A percentile compares a stretch with the other conserved stretches of the same genome.
phyloP scores from a whole-genome alignment of 2,888 invertebrate genomes.

The Acanthoscelides obtectus region DNA sequence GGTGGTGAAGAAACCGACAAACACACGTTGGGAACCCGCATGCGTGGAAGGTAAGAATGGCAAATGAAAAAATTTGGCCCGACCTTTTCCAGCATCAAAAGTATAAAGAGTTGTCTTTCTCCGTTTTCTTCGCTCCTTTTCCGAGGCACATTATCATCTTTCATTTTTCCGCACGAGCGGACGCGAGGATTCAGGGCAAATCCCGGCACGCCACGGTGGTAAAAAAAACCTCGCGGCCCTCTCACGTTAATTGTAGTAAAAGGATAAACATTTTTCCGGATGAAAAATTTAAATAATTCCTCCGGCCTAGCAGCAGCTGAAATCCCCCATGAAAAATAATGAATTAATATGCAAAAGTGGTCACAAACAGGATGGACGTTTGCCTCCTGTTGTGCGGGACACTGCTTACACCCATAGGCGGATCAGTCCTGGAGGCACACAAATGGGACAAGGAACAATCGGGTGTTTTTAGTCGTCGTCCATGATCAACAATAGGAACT shows the following conservation, averaged over 20 bases:
- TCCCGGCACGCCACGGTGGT: not conserved
- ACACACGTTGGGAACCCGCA: too few relatives aligned
- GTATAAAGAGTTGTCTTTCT: too few relatives aligned
- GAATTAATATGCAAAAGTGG: not conserved
- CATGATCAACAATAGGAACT: too few relatives aligned
- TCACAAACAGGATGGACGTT: not conserved
- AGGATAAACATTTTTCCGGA: not conserved
- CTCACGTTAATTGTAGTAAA: not conserved
- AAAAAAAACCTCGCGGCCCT: not conserved
- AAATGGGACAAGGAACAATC: too few relatives aligned
- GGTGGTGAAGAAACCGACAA: too few relatives aligned
- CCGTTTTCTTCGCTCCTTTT: not conserved
- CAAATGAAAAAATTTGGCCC: too few relatives aligned
- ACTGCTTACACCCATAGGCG: not conserved
- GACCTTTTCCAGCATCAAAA: too few relatives aligned
- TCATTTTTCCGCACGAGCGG: not conserved
- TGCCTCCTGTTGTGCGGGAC: not conserved
- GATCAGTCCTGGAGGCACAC: too few relatives aligned
- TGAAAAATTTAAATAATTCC: not conserved
- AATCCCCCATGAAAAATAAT: not conserved
- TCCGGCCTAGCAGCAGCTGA: not conserved
- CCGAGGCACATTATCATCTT: not conserved
- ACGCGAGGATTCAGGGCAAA: not conserved
- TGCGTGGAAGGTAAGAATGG: too few relatives aligned
- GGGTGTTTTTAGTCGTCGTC: too few relatives aligned